A percentile compares a stretch with the other conserved stretches of the same genome.
phyloP scores from a whole-genome alignment of 2,113 vertebrate genomes.

The Gymnocephalus cernua region DNA sequence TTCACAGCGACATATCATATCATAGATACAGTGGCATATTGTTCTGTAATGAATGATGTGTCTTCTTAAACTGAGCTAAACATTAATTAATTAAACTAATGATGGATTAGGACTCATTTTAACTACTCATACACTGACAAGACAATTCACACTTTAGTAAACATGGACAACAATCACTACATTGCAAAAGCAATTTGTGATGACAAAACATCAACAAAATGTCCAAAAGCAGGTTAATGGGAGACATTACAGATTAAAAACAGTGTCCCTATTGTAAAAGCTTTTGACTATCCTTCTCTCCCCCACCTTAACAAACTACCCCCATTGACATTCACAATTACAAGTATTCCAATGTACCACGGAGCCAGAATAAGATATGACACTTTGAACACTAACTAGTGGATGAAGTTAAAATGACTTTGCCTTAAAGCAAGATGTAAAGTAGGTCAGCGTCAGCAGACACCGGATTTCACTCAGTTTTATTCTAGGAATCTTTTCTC shows the following conservation, averaged over 20 bases:
- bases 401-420: slow-evolving; percentile 19
- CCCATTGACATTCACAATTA: not conserved
- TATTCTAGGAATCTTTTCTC: slow-evolving; percentile 10
- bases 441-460: slow-evolving; percentile 61
- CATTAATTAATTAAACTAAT: not conserved
- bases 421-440: slow-evolving; percentile 43
- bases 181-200: not conserved
- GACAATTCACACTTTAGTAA: not conserved
- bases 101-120: not conserved
- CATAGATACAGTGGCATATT: not conserved
- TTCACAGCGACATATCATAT: not conserved
- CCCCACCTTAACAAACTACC: not conserved
- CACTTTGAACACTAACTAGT: slow-evolving; percentile 1
- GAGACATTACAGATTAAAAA: slow-evolving; percentile 22
- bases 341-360: not conserved
- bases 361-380: not conserved
- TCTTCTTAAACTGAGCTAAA: not conserved
- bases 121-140: not conserved
- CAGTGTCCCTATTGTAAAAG: not conserved
- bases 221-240: not conserved
- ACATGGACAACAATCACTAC: not conserved
- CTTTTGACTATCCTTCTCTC: not conserved
- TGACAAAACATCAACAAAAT: slow-evolving; percentile 1
- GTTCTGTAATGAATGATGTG: not conserved
- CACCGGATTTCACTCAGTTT: slow-evolving; percentile 30